Base-by-base conservation (phyloP, 2,797 vertebrate genomes). In the Sandelia bainsii region DNA sequence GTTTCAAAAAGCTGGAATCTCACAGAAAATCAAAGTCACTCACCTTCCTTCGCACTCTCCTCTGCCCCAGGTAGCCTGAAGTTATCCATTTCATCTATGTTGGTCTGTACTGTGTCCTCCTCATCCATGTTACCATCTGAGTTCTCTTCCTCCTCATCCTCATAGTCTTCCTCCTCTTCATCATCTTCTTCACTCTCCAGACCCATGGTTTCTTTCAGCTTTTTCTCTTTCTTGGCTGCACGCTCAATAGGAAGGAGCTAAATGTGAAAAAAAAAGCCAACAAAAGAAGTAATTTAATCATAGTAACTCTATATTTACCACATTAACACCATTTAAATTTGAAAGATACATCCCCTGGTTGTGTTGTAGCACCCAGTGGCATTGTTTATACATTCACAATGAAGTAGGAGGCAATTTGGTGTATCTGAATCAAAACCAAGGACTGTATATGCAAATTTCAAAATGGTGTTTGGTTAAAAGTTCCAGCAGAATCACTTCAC, bases 181-280 rank as follows among this genome's bases (percentile, higher is more conserved):
- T 94, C 93, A 0, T 95, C 94, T 0, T 95, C 93, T 1, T 95
- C 94, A 22, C 87, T 91, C n/a, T 83, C 87, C 29, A 79, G 45
- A 34, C 44, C 82, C 86, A 89, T 37, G 10, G 79, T 65, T 34
- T 82, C 32, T 2, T 89, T 72, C 20, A 68, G 62, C 49, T 89
- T 93, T 75, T 96, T 97, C 73, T 93, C 93, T 89, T 96, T 98
- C 90, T 82, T 94, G 27, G 97, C 96, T 62, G 96, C 97, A 85
- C 92, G 95, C 75, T 99, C 98, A 71, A 99, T 99, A 19, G 98
- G 98, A 83, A 99, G 93, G 87, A 99, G 92, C 98, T 99, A 64
- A 62, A 81, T 0, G 63, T 49, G 80, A 34, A 75, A 62, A 13
- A 66, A 49, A 52, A 51, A 1, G 29, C 0, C 20, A 61, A 19